Evolutionary conservation across 2,888 invertebrate genomes (phyloP).

Genomic region (Philonicus albiceps): DNA sequence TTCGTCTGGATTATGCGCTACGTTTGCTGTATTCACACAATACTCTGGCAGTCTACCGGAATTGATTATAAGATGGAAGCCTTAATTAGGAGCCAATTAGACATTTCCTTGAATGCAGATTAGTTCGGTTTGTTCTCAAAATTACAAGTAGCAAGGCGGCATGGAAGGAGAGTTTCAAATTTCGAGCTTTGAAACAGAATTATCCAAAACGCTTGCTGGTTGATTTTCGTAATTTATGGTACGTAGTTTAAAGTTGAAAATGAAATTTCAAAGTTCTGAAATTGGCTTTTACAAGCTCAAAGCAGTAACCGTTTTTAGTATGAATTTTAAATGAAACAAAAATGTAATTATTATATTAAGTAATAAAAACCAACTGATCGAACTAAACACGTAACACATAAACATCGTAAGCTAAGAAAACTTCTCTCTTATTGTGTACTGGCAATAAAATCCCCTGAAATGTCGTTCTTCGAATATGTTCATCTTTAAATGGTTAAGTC

Average conservation of each 20-base stretch:
- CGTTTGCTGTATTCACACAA: not conserved
- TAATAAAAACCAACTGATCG: too few relatives aligned
- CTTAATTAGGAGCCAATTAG: conserved; percentile 29
- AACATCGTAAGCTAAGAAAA: too few relatives aligned
- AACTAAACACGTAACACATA: too few relatives aligned
- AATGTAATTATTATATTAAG: not conserved
- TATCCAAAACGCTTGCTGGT: not conserved
- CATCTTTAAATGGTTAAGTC: too few relatives aligned
- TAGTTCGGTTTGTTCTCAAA: conserved; percentile 5
- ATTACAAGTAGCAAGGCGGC: not conserved
- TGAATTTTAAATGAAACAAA: not conserved
- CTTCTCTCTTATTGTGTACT: too few relatives aligned
- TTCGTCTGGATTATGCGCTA: not conserved
- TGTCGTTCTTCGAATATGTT: too few relatives aligned
- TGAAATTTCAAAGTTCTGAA: not conserved
- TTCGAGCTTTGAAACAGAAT: not conserved
- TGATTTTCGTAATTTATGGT: not conserved
- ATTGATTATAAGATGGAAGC: conserved; percentile 9
- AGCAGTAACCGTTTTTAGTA: not conserved
- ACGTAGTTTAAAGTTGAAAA: not conserved
- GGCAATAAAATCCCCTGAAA: too few relatives aligned
- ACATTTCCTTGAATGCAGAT: conserved; percentile 26
- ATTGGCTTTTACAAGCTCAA: not conserved
- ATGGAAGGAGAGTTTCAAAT: not conserved
- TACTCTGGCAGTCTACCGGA: not conserved